These are phyloP conservation scores for Arbacia lixula DNA, from an alignment of 53 echinoderm and acorn worm genomes.

Conservation along the genomic window DNA sequence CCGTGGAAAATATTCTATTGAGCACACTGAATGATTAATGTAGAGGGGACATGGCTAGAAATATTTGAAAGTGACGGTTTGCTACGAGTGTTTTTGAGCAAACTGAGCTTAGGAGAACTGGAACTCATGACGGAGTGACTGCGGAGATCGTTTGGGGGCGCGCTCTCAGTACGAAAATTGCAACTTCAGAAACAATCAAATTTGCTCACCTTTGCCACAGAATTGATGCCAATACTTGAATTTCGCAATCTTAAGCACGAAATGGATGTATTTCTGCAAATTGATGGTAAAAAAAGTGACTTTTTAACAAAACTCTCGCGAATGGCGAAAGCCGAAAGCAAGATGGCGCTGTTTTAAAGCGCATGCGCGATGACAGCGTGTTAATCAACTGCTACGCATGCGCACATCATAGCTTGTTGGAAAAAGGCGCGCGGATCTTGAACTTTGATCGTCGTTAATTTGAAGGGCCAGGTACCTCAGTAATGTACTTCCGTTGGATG, in stretches of 20 bases:
- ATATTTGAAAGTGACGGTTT: too few relatives aligned
- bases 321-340: slow-evolving; percentile 49
- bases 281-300: neutral
- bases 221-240: neutral
- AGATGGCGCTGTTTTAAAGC: slow-evolving; percentile 57
- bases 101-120: too few relatives aligned
- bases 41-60: too few relatives aligned
- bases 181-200: slow-evolving; percentile 3
- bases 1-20: too few relatives aligned
- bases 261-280: neutral
- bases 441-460: too few relatives aligned
- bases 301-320: slow-evolving; percentile 6
- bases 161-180: slow-evolving; percentile 24
- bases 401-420: neutral
- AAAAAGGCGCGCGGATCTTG: neutral
- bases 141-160: slow-evolving; percentile 47
- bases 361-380: slow-evolving; percentile 54
- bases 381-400: slow-evolving; percentile 11
- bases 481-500: too few relatives aligned
- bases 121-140: too few relatives aligned
- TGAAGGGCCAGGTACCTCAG: too few relatives aligned
- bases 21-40: too few relatives aligned
- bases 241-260: neutral
- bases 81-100: too few relatives aligned
- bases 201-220: slow-evolving; percentile 18